Conservation (phyloP, 2,797 vertebrate species). For the Podarcis siculus region DNA sequence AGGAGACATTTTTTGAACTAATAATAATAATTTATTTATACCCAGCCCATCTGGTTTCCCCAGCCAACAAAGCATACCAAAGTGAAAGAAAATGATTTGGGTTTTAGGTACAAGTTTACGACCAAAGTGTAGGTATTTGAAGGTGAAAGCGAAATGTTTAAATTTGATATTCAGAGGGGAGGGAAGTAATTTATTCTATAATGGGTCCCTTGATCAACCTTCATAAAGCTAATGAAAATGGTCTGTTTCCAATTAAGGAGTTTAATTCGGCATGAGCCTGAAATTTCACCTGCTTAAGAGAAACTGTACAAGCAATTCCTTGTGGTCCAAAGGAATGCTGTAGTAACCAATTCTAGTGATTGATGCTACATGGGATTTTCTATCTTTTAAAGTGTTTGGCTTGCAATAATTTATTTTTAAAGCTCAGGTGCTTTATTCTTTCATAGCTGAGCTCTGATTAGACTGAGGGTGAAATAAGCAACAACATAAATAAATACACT, state of each 20-base stretch:
- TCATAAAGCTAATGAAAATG: slow-evolving; percentile 41
- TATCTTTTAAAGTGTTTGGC: slow-evolving; percentile 12
- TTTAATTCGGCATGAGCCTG: slow-evolving; percentile 18
- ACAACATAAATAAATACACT: neutral
- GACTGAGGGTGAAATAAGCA: neutral
- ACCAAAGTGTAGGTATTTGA: neutral
- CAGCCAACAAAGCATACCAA: neutral
- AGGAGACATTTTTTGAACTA: neutral
- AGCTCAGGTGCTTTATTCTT: neutral
- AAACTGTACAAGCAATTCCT: slow-evolving; percentile 31
- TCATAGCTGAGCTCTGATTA: neutral
- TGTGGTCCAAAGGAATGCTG: neutral
- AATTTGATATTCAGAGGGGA: slow-evolving; percentile 27
- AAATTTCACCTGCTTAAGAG: slow-evolving; percentile 9
- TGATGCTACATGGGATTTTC: neutral
- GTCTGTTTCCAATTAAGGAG: slow-evolving; percentile 31
- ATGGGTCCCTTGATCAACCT: slow-evolving; percentile 35
- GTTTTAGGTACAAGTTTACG: neutral
- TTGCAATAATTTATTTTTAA: slow-evolving; percentile 25
- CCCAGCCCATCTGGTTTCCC: too few relatives aligned
- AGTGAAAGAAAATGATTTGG: neutral
- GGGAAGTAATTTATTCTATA: slow-evolving; percentile 11
- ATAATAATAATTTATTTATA: too few relatives aligned
- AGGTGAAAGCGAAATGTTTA: slow-evolving; percentile 21
- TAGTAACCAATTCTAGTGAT: neutral